A percentile compares a stretch with the other conserved stretches of the same genome.
Conservation (phyloP, 92 coral and sea anemone species). For the Palythoa grandis region DNA sequence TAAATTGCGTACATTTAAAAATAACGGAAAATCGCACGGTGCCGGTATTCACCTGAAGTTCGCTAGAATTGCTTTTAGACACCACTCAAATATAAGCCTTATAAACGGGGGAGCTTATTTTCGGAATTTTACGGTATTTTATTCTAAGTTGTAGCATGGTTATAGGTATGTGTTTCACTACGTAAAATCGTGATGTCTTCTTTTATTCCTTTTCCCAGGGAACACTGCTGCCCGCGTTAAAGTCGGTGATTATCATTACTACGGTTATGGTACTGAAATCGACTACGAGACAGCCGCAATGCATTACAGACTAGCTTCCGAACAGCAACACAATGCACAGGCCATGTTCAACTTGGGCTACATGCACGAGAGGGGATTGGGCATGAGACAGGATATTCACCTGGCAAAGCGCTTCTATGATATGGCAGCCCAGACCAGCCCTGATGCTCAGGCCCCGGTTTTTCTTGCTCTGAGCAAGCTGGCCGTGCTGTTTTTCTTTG, state of each 20-base stretch:
- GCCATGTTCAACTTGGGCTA: constrained; percentile 99
- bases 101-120: too few relatives aligned
- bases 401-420: constrained; percentile 96
- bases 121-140: too few relatives aligned
- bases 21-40: too few relatives aligned
- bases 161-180: background rate
- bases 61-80: too few relatives aligned
- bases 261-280: constrained; percentile 94
- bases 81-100: too few relatives aligned
- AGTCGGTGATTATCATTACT: constrained; percentile 97
- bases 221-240: constrained; percentile 97
- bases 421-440: constrained; percentile 97
- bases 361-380: constrained; percentile 99
- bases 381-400: constrained; percentile 98
- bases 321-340: constrained; percentile 94
- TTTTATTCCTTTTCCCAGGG: constrained; percentile 48
- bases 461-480: constrained; percentile 90
- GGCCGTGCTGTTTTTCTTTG: constrained; percentile 83
- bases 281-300: constrained; percentile 96
- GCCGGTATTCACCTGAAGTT: too few relatives aligned
- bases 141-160: too few relatives aligned
- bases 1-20: too few relatives aligned
- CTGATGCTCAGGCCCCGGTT: constrained; percentile 98
- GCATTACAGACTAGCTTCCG: constrained; percentile 92
- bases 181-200: background rate